Evolutionary conservation across 2,797 vertebrate genomes (phyloP).

Genomic region (Myotis vivesi): DNA sequence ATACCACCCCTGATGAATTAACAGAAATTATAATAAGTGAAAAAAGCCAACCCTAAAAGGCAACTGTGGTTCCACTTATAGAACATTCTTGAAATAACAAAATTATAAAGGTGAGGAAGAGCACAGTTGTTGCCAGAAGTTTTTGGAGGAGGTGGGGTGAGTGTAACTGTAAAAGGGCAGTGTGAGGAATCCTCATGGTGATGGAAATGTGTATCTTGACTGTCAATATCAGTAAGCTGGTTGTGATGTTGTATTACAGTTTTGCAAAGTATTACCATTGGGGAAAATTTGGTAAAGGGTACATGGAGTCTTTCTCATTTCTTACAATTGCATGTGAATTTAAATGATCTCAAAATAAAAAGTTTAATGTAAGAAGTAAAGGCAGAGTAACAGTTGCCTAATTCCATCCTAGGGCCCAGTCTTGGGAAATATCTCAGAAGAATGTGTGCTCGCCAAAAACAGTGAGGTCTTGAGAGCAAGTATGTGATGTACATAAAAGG

Average conservation of each 20-base stretch:
- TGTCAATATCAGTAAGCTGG: neutral
- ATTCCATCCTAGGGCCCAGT: neutral
- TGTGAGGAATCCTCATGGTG: neutral
- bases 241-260: neutral
- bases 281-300: neutral
- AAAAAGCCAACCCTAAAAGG: neutral
- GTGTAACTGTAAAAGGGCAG: neutral
- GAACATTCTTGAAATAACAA: neutral
- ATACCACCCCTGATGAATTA: neutral
- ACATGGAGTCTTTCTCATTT: neutral
- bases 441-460: neutral
- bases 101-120: neutral
- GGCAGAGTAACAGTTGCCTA: neutral
- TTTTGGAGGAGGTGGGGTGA: neutral
- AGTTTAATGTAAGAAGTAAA: neutral
- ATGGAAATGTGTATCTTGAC: neutral
- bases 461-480: neutral
- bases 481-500: neutral
- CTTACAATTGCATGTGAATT: slow-evolving; percentile 1
- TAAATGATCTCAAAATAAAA: slow-evolving; percentile 16
- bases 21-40: neutral
- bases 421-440: neutral
- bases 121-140: neutral
- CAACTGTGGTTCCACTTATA: neutral
- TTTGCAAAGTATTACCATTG: neutral